Conservation (phyloP, 2,797 vertebrate species). For the Epinephelus coioides region DNA sequence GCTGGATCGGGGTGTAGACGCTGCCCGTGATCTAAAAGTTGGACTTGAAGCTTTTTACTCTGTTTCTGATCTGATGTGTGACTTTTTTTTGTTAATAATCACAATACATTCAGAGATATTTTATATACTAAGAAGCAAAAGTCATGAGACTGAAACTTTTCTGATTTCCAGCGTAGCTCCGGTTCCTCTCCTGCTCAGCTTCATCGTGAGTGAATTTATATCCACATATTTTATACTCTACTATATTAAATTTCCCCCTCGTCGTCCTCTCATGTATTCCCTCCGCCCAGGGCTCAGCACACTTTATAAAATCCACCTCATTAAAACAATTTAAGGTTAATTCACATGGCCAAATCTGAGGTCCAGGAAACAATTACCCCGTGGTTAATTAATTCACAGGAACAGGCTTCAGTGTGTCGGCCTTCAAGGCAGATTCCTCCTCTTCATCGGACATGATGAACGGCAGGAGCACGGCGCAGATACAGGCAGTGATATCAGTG, state of each 20-base stretch:
- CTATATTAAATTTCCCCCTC: constrained; percentile 1
- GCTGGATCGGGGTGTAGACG: too few relatives aligned
- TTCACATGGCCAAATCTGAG: constrained; percentile 38
- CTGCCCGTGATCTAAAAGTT: too few relatives aligned
- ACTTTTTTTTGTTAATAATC: too few relatives aligned
- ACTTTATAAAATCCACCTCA: constrained; percentile 42
- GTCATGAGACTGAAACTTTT: too few relatives aligned
- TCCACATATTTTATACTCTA: constrained; percentile 3
- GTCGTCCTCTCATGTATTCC: background rate
- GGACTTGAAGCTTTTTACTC: too few relatives aligned
- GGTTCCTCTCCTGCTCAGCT: background rate
- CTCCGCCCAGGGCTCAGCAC: background rate
- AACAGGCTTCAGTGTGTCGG: background rate
- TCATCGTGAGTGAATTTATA: background rate
- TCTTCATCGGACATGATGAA: background rate
- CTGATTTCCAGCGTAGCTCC: too few relatives aligned
- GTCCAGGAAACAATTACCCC: constrained; percentile 59
- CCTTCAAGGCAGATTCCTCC: constrained; percentile 12
- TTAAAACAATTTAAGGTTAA: constrained; percentile 60
- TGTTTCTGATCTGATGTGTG: too few relatives aligned
- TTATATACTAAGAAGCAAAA: too few relatives aligned
- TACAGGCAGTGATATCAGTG: background rate
- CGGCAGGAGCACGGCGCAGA: constrained; percentile 5
- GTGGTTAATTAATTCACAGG: constrained; percentile 54
- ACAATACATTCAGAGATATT: too few relatives aligned